Percentiles rank a stretch among this genome's conserved stretches.
Evolutionary conservation across 1,140 invertebrate genomes (phyloP).

Genomic region (Calephelis virginiensis): DNA sequence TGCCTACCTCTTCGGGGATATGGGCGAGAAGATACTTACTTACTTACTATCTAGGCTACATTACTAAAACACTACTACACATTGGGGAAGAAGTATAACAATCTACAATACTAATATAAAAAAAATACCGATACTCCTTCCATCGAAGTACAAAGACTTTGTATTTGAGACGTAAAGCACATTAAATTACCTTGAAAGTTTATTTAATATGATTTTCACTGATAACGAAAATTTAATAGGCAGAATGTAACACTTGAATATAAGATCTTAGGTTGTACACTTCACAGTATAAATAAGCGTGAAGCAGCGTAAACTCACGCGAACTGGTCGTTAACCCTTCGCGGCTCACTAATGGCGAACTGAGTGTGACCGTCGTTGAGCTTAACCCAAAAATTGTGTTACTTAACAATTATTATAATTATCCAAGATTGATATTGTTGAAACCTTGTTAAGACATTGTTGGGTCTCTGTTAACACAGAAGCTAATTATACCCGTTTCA

Average conservation of each 20-base stretch:
- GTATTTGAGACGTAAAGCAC: no score
- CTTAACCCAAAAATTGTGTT: constrained; percentile 3
- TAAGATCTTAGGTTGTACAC: constrained; percentile 53
- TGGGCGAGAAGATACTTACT: no score
- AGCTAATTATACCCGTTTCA: no score
- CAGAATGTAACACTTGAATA: constrained; percentile 55
- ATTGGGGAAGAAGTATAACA: no score
- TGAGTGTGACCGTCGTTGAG: constrained; percentile 4
- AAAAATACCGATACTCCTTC: no score
- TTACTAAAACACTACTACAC: no score
- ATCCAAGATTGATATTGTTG: constrained; percentile 11
- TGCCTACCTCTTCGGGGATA: no score
- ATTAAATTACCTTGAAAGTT: constrained; percentile 5
- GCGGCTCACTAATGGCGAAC: constrained; percentile 31
- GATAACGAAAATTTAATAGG: constrained; percentile 11
- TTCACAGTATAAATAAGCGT: constrained; percentile 71
- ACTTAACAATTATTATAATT: constrained; percentile 12
- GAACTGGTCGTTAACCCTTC: constrained; percentile 70
- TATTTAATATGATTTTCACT: not conserved
- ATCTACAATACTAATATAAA: no score
- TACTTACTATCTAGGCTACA: no score
- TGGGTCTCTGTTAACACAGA: no score
- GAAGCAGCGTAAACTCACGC: constrained; percentile 64
- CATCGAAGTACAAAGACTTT: no score
- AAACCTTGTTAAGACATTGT: no score